phyloP scores from a whole-genome alignment of 2,888 invertebrate genomes.

The Noctuana brunneofusca region DNA sequence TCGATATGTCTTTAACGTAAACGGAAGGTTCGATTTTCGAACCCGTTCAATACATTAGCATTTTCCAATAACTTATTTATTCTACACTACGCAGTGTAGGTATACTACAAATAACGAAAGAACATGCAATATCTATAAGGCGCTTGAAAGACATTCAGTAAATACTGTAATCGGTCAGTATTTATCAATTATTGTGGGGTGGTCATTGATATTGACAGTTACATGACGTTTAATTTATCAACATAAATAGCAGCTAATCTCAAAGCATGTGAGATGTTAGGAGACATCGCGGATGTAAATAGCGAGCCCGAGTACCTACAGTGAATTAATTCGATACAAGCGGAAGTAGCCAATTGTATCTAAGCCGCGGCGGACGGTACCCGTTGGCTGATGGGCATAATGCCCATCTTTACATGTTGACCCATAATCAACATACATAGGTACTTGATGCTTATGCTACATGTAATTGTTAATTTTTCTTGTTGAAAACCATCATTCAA shows the following conservation, averaged over 20 bases:
- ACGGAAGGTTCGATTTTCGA: not conserved
- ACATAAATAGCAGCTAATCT: slow-evolving; percentile 20
- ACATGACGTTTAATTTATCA: slow-evolving; percentile 4
- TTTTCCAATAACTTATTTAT: too few species aligned
- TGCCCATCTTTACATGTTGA: slow-evolving; percentile 50
- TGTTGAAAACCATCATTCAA: too few species aligned
- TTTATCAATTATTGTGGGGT: too few species aligned
- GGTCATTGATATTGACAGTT: not conserved
- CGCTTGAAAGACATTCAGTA: too few species aligned
- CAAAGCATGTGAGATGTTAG: slow-evolving; percentile 22
- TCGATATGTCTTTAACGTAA: slow-evolving; percentile 5
- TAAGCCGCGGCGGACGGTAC: slow-evolving; percentile 48
- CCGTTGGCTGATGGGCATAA: slow-evolving; percentile 41
- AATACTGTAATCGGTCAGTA: too few species aligned
- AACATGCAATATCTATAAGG: too few species aligned
- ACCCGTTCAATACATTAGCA: not conserved
- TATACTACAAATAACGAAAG: too few species aligned
- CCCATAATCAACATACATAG: slow-evolving; percentile 40
- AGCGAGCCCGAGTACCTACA: slow-evolving; percentile 42
- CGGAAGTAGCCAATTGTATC: slow-evolving; percentile 74
- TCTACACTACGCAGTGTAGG: too few species aligned
- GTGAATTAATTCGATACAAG: slow-evolving; percentile 63
- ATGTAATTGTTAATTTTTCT: not conserved
- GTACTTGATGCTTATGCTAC: not conserved
- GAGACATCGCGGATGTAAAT: slow-evolving; percentile 38